Base-by-base conservation (phyloP, 2,888 invertebrate species). In the Allacma fusca region DNA sequence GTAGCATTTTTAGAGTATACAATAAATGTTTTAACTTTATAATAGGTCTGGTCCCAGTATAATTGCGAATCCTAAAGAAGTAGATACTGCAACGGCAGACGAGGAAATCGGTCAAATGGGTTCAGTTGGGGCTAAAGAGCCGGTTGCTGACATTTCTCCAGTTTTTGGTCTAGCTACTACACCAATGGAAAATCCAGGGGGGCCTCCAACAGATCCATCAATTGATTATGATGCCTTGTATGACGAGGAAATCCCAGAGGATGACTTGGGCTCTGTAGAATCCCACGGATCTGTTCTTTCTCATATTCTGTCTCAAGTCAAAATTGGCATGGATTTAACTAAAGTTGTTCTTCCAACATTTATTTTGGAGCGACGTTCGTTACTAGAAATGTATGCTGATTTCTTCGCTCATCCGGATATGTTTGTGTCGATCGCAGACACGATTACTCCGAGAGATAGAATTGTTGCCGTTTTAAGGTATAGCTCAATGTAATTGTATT, bases 371-470 rank as follows among this genome's bases (percentile, higher is more conserved):
- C 91, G 97, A 87, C 91, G 99, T 80, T 99, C 98, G 0, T 90
- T 99, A 57, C 89, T 99, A 68, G 99, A 99, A 89, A 99, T 99
- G 99, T 99, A 98, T 87, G 98, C 99, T 70, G 99, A 99, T 88
- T 99, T 98, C 87, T 98, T 99, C 88, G 97, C 99, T 16, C 99
- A 99, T 90, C 98, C 99, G 0, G 98, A 83, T 78, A 80, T 81
- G 80, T 82, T 81, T 86, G 86, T 75, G 87, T 96, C 96, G 87
- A 96, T 98, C 88, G 93, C 94, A 74, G 97, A 97, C 86, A 90
- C 93, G 87, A 91, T 92, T 67, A 93, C 93, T 57, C 93, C 97
- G 0, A 90, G 90, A 81, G 97, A 97, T 79, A 90, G 98, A 78
- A 97, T 98, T 92, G 91, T 98, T 28, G 96, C 96, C 88, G 94